phyloP scores from a whole-genome alignment of 2,888 invertebrate genomes.

The Cepaea hortensis region DNA sequence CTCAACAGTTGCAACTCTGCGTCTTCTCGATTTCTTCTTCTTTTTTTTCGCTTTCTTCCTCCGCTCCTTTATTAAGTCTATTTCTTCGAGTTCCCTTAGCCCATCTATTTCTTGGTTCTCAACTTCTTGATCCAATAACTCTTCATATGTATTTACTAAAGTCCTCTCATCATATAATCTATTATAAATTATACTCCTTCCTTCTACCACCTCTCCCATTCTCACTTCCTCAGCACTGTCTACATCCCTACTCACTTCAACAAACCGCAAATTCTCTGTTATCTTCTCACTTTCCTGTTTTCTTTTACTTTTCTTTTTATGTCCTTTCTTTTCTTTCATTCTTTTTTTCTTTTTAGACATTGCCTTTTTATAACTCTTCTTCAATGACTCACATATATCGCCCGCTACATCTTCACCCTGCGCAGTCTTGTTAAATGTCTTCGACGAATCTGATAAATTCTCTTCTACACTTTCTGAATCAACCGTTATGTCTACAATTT shows the following conservation, averaged over 20 bases:
- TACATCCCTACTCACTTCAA: constrained; percentile 41
- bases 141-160: constrained; percentile 7
- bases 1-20: constrained; percentile 43
- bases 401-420: constrained; percentile 26
- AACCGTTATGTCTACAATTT: no score
- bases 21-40: constrained; percentile 43
- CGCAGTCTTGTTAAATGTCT: no score
- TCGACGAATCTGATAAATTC: no score
- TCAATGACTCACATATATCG: constrained; percentile 33
- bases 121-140: not conserved
- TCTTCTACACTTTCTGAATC: no score
- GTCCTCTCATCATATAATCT: constrained; percentile 24
- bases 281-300: constrained; percentile 1
- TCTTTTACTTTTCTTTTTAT: constrained; percentile 32
- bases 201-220: constrained; percentile 40
- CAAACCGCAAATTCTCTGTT: constrained; percentile 43
- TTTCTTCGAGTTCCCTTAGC: constrained; percentile 46
- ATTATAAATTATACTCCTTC: not conserved
- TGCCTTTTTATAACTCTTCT: constrained; percentile 36
- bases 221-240: constrained; percentile 26
- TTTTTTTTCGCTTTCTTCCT: constrained; percentile 39
- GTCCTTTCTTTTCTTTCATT: constrained; percentile 43
- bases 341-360: constrained; percentile 42
- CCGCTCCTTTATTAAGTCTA: constrained; percentile 36
- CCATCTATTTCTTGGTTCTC: constrained; percentile 42